Percentiles rank a stretch among this genome's conserved stretches.
These are phyloP conservation scores for Nymphicus hollandicus DNA, from an alignment of 2,113 vertebrate genomes.

Conservation along the genomic window DNA sequence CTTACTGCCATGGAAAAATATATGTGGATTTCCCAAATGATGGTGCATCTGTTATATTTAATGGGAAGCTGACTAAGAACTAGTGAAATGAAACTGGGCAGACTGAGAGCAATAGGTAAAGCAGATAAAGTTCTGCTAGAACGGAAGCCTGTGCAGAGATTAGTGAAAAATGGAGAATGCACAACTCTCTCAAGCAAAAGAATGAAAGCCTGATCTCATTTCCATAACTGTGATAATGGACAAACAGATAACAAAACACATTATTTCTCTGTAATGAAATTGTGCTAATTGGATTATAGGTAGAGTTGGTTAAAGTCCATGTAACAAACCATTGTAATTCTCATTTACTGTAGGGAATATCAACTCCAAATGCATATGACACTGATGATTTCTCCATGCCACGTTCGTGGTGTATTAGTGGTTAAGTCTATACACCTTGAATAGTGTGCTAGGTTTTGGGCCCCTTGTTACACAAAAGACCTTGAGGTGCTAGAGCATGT, in stretches of 20 bases:
- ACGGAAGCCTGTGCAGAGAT: not conserved
- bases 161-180: not conserved
- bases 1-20: not conserved
- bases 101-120: not conserved
- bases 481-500: fast-evolving
- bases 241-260: not conserved
- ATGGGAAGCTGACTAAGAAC: not conserved
- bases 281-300: not conserved
- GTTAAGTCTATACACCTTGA: not conserved
- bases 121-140: not conserved
- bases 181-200: not conserved
- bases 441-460: too few relatives aligned
- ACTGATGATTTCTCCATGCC: not conserved
- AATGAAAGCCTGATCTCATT: not conserved
- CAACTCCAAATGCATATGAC: not conserved
- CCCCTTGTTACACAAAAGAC: not conserved
- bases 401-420: fast-evolving
- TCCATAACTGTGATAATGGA: not conserved
- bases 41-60: not conserved
- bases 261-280: not conserved
- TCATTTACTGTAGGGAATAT: not conserved
- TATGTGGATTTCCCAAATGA: not conserved
- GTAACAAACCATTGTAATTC: not conserved
- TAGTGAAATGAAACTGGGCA: not conserved
- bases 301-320: not conserved